Evolutionary conservation across 1,140 invertebrate genomes (phyloP), one percentile per base, ranked within the genome.

Genomic region (Panulirus ornatus): DNA sequence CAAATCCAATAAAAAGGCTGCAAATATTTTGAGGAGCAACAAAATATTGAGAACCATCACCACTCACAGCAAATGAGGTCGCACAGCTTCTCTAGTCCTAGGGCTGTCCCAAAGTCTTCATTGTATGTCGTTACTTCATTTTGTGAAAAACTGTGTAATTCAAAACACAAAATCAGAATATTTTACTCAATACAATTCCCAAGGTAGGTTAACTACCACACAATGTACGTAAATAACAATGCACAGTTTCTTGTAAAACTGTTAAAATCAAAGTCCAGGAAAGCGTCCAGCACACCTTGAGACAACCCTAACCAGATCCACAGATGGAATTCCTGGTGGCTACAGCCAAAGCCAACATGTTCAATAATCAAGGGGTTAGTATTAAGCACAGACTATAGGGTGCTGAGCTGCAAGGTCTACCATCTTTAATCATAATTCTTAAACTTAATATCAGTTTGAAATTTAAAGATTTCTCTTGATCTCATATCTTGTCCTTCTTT

Each of bases 391-490:
- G 38, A 40, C 54, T 78, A 22, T 58, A 44, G 71, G 54, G 73
- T 78, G 54, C 47, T 87, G 85, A 87, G 85, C 85, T 87, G 75
- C 73, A 66, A 79, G 85, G 75, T 58, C 36, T 38, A 40, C 40
- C 36, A 9, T 11, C 42, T 42, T n/a, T n/a, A 82, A 82, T 47
- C 34, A 11, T 27, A 71, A 38, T 42, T 38, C 71, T n/a, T n/a
- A n/a, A n/a, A n/a, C n/a, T n/a, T n/a, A n/a, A n/a, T n/a, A n/a
- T n/a, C n/a, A n/a, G n/a, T n/a, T n/a, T n/a, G n/a, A n/a, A n/a
- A n/a, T n/a, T n/a, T n/a, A n/a, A n/a, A n/a, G n/a, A n/a, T n/a
- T n/a, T n/a, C n/a, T n/a, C n/a, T n/a, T n/a, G n/a, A n/a, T n/a
- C n/a, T n/a, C n/a, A n/a, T n/a, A n/a, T n/a, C n/a, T n/a, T n/a